Base-by-base conservation (phyloP, 2,797 vertebrate genomes). In the Parotocinclus haroldoi region DNA sequence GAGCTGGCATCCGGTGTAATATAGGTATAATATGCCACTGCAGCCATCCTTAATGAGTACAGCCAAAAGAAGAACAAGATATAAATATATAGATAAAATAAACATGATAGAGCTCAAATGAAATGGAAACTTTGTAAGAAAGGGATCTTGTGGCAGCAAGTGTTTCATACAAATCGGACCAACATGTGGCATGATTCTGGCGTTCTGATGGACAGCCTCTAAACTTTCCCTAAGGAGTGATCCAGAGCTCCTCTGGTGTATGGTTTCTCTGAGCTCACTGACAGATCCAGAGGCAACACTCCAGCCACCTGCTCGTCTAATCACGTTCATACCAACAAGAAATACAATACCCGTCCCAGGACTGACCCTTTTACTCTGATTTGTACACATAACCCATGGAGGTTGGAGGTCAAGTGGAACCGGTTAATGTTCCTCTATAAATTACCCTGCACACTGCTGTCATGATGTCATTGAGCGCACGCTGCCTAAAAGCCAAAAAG, bases 391-490 rank as follows among this genome's bases (percentile, higher is more conserved):
- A 45, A 16, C 49, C 51, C 19, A n/a, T 39, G 27, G n/a, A 61
- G 51, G 9, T 19, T 55, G 27, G 45, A 42, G 58, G 37, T 48
- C 59, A 62, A 62, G 44, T 36, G 17, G 44, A 40, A 10, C 36
- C 9, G 50, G 40, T 17, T 54, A 17, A 46, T 10, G 19, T 42
- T 60, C 58, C 42, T 62, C n/a, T 40, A 14, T 55, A 69, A 55
- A 55, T 69, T 55, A 18, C 39, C 40, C 0, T 11, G 12, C 4
- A 16, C 38, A 19, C 39, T 16, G 4, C 8, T 40, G 0, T 1
- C 16, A 4, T 38, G 44, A n/a, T 44, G 19, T 60, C 27, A 61
- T 68, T 69, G 55, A 69, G 55, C 51, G 46, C 36, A 16, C 44
- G 11, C 53, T 67, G 37, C 17, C 19, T 1, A 8, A 42, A 9